Percentiles rank a stretch among this genome's conserved stretches.
These are phyloP conservation scores for Caenorhabditis inopinata DNA, from an alignment of 1,140 invertebrate genomes.

Conservation along the genomic window DNA sequence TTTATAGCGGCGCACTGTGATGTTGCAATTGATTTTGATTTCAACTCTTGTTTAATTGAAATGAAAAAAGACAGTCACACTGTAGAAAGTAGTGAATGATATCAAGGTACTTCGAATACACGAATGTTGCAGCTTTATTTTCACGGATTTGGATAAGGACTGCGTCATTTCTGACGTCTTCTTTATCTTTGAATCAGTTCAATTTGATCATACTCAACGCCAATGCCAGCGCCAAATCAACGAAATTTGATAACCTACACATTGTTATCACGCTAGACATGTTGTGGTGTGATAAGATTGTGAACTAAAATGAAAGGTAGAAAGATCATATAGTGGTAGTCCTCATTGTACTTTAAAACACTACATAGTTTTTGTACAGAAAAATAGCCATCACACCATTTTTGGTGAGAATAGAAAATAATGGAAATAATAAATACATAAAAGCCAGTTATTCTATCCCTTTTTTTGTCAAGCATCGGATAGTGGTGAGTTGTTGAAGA, in stretches of 20 bases:
- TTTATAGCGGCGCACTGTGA: conserved; percentile 14
- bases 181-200: too few relatives aligned
- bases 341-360: not conserved
- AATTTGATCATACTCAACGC: too few relatives aligned
- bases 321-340: not conserved
- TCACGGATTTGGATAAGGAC: too few relatives aligned
- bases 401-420: not conserved
- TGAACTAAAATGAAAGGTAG: not conserved
- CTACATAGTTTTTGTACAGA: not conserved
- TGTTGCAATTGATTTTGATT: not conserved
- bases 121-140: too few relatives aligned
- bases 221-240: not conserved
- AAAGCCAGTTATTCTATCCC: not conserved
- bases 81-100: too few relatives aligned
- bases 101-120: too few relatives aligned
- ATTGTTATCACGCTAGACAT: conserved; percentile 20
- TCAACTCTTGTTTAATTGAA: too few relatives aligned
- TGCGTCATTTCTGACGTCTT: too few relatives aligned
- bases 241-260: conserved; percentile 16
- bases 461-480: too few relatives aligned
- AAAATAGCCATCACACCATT: not conserved
- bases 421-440: not conserved
- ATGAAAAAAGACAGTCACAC: too few relatives aligned
- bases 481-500: not conserved
- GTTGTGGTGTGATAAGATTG: not conserved